Evolutionary conservation across 2,888 invertebrate species (phyloP), one percentile per base, ranked within the genome.

Genomic region (Tetheella fluctuosa): DNA sequence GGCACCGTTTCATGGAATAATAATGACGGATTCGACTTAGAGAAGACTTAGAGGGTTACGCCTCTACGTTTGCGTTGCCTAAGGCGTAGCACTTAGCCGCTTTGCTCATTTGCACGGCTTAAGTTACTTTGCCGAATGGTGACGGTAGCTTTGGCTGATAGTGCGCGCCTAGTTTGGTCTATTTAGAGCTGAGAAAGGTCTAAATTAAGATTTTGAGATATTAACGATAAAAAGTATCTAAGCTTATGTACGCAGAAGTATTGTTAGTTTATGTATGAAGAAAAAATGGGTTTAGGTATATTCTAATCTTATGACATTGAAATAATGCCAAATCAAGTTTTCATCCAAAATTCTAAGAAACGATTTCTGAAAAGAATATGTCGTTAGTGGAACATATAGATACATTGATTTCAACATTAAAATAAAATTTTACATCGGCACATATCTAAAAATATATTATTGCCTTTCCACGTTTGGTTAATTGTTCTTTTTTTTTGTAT

Each of bases 11-110:
- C 81, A 80, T 81, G 77, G 82, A 84, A 87, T 89, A 86, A 88
- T 90, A 91, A 91, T 91, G 90, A 90, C 85, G 79, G 85, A 91
- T 90, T 85, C 85, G 86, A 89, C 89, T 91, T 90, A 79, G 80
- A 70, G 79, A 84, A 85, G 84, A 85, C 85, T 88, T 84, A 81
- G 77, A 76, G 76, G 70, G 75, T 66, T 67, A 64, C 72, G 68
- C 59, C 64, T 48, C 48, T 48, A 48, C 61, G 60, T 64, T 63
- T 67, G 57, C 60, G 60, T 65, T 59, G 61, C 60, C 73, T 71
- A 70, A 74, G 73, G 71, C 69, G 73, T 61, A 64, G 67, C 70
- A 73, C 79, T 77, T 68, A 71, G 67, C 69, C 70, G 69, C 69
- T 68, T 67, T 65, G 67, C 77, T 83, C 80, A 76, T 84, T 84